A percentile compares a stretch with the other conserved stretches of the same genome.
Evolutionary conservation across 35 echinoderm and acorn worm genomes (phyloP).

Genomic region (Ophiothrix spiculata): DNA sequence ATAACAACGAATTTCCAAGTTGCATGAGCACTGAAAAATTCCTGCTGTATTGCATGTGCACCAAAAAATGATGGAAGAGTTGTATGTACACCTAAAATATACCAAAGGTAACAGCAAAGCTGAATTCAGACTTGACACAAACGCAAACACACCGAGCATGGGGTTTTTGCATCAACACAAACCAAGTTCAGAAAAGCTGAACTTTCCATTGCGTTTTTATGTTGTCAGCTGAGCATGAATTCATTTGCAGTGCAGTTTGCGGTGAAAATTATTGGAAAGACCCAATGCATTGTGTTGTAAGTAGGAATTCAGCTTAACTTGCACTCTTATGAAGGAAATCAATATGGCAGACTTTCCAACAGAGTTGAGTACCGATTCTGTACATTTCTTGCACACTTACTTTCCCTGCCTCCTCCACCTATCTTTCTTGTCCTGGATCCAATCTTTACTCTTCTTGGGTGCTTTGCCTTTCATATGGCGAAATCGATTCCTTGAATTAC

Average conservation of each 20-base stretch:
- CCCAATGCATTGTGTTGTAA: too few relatives aligned
- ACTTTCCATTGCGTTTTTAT: too few relatives aligned
- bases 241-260: too few relatives aligned
- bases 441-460: slow-evolving; percentile 85
- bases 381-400: too few relatives aligned
- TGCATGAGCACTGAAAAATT: not conserved
- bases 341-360: not conserved
- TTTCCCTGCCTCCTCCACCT: slow-evolving; percentile 90
- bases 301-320: too few relatives aligned
- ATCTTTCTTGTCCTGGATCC: slow-evolving; percentile 98
- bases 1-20: not conserved
- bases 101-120: too few relatives aligned
- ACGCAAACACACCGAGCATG: too few relatives aligned
- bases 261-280: too few relatives aligned
- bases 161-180: too few relatives aligned
- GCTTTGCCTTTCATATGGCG: slow-evolving; percentile 81
- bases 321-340: not conserved
- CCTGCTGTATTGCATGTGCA: not conserved
- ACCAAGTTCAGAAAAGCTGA: too few relatives aligned
- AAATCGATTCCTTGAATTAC: slow-evolving; percentile 54
- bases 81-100: not conserved
- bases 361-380: not conserved
- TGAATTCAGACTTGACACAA: too few relatives aligned
- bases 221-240: too few relatives aligned
- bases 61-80: not conserved